Evolutionary conservation across 2,113 vertebrate species (phyloP).

Genomic region (Saguinus imperator): DNA sequence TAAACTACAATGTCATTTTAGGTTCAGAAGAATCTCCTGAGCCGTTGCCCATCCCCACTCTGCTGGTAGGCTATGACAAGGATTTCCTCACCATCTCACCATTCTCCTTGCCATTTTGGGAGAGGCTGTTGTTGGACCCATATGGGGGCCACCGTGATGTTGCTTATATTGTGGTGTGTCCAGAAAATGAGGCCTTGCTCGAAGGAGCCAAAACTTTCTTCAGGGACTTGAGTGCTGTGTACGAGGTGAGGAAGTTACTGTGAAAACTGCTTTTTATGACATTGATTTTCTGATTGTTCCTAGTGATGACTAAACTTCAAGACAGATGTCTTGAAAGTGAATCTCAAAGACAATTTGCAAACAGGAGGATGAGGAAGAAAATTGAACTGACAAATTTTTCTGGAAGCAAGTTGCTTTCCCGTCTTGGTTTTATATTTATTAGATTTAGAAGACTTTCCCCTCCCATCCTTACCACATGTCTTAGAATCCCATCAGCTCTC

Average conservation of each 20-base stretch:
- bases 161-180: conserved; percentile 97
- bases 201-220: conserved; percentile 95
- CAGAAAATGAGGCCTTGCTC: conserved; percentile 94
- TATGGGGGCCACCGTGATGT: conserved; percentile 96
- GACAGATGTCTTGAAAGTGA: not conserved
- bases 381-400: not conserved
- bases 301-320: not conserved
- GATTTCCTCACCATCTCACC: conserved; percentile 98
- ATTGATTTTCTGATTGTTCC: not conserved
- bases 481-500: not conserved
- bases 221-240: conserved; percentile 97
- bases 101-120: conserved; percentile 97
- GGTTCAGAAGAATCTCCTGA: conserved; percentile 98
- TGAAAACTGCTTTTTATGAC: not conserved
- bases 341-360: not conserved
- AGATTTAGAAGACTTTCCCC: not conserved
- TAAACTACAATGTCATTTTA: conserved; percentile 68
- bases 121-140: conserved; percentile 95
- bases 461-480: not conserved
- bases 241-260: conserved; percentile 88
- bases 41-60: conserved; percentile 93
- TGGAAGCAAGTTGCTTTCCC: not conserved
- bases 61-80: conserved; percentile 97
- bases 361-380: not conserved
- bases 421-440: not conserved